Conservation (phyloP, 1,140 invertebrate genomes). For the Bombyx mandarina region DNA sequence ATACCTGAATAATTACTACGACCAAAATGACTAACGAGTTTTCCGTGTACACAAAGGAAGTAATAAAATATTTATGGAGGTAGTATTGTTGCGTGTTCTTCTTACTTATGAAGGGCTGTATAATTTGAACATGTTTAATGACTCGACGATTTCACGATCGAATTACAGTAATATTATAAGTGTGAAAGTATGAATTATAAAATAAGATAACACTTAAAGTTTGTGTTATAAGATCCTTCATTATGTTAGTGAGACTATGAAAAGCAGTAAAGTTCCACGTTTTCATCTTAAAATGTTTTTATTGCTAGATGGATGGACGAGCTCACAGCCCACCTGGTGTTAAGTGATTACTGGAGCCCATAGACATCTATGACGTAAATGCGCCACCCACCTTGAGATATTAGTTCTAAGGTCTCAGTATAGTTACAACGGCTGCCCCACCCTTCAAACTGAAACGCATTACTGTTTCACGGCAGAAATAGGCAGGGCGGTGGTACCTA, state of each 20-base stretch:
- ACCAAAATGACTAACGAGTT: conserved; percentile 18
- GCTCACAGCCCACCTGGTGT: too few relatives aligned
- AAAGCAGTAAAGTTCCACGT: too few relatives aligned
- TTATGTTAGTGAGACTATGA: background rate
- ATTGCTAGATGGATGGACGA: too few relatives aligned
- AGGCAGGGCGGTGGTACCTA: too few relatives aligned
- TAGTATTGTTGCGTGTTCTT: conserved; percentile 14
- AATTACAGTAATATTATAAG: background rate
- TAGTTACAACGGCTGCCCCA: too few relatives aligned
- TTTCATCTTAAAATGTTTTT: too few relatives aligned
- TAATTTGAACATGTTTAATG: background rate
- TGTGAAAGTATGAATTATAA: background rate
- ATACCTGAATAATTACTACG: conserved; percentile 11
- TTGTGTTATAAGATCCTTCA: background rate
- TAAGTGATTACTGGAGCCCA: too few relatives aligned
- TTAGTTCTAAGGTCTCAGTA: too few relatives aligned
- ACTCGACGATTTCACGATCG: background rate
- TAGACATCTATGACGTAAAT: too few relatives aligned
- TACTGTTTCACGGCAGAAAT: too few relatives aligned
- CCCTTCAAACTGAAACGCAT: too few relatives aligned
- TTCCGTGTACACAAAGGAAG: conserved; percentile 15
- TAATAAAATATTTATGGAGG: conserved; percentile 23
- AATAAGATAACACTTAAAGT: background rate
- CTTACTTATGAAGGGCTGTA: conserved; percentile 8
- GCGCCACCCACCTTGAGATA: too few relatives aligned